Conservation (phyloP, 2,113 vertebrate species). For the Lonchura striata region DNA sequence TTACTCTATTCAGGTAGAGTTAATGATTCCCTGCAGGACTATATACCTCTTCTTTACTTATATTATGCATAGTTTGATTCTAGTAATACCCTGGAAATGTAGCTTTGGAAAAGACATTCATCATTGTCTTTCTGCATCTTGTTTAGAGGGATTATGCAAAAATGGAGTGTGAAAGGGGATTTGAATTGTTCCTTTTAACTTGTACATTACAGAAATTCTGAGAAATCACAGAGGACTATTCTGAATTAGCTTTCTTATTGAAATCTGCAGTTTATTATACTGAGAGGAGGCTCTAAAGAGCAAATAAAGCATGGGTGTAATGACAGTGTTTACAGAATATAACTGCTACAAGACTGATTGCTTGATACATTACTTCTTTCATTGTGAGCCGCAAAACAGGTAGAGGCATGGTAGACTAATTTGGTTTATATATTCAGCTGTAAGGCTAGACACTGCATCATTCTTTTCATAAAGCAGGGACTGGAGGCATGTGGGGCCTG, state of each 20-base stretch:
- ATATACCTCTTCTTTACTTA: background rate
- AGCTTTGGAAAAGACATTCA: background rate
- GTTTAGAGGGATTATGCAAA: constrained; percentile 11
- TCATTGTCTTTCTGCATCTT: background rate
- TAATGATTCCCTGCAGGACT: background rate
- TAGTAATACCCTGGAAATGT: background rate
- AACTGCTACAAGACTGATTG: constrained; percentile 67
- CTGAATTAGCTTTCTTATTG: constrained; percentile 36
- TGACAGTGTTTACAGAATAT: constrained; percentile 57
- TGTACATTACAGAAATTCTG: background rate
- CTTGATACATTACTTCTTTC: constrained; percentile 77
- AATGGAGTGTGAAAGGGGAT: background rate
- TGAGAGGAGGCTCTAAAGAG: constrained; percentile 5
- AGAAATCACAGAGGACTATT: constrained; percentile 6
- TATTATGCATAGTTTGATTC: background rate
- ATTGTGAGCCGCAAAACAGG: constrained; percentile 79
- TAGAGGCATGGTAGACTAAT: constrained; percentile 79
- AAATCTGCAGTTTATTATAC: constrained; percentile 58
- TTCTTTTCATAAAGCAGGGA: constrained; percentile 78
- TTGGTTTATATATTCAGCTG: constrained; percentile 83
- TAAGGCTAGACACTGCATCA: constrained; percentile 83
- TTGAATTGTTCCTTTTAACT: background rate
- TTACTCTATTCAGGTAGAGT: background rate
- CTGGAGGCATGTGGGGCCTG: constrained; percentile 74
- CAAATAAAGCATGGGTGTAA: constrained; percentile 55